Evolutionary conservation across 2,113 vertebrate species (phyloP).

Genomic region (Pygoscelis antarcticus): DNA sequence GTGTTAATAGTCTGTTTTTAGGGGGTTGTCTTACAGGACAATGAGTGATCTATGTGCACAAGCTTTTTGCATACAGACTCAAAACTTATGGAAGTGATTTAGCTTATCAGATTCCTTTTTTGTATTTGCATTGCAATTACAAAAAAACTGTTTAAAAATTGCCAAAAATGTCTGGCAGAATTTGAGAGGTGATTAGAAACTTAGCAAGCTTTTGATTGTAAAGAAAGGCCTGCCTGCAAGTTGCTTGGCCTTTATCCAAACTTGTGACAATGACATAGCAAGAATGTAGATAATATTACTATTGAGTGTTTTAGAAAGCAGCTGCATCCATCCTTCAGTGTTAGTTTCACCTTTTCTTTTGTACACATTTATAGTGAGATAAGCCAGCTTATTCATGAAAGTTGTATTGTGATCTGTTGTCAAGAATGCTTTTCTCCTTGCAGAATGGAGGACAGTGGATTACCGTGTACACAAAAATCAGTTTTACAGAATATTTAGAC

Average conservation of each 20-base stretch:
- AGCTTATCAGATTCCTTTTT: background rate
- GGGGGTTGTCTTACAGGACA: background rate
- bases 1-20: conserved; percentile 5
- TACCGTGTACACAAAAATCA: accelerated
- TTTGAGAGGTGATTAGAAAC: conserved; percentile 2
- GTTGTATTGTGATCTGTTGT: background rate
- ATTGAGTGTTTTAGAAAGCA: background rate
- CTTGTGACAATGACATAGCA: background rate
- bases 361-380: background rate
- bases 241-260: background rate
- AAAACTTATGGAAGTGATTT: background rate
- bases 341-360: conserved; percentile 8
- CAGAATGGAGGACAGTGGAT: background rate
- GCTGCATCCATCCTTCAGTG: background rate
- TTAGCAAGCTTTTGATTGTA: background rate
- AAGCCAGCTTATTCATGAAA: background rate
- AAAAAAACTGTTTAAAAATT: background rate
- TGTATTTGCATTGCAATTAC: background rate
- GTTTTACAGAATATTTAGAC: background rate
- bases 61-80: background rate
- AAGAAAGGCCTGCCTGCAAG: background rate
- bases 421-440: background rate
- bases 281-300: background rate
- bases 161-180: background rate
- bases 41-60: background rate